Conservation (phyloP, 2,113 vertebrate genomes). For the Chionomys nivalis region DNA sequence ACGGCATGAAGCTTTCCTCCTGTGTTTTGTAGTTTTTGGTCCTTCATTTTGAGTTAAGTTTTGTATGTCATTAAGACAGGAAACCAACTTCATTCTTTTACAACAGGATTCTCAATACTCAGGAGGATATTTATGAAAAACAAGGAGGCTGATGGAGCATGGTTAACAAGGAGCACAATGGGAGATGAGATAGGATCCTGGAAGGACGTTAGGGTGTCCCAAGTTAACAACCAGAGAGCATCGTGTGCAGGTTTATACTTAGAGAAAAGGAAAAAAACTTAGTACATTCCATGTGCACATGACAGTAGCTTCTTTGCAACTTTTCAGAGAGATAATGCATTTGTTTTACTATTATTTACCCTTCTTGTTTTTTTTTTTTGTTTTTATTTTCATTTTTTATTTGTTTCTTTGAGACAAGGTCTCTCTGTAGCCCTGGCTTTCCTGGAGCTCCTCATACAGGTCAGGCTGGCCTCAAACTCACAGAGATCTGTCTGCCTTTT, state of each 20-base stretch:
- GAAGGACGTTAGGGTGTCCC: neutral
- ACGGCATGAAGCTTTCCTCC: neutral
- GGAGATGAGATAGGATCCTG: neutral
- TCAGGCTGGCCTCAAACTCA: neutral
- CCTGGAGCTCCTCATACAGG: neutral
- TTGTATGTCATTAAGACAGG: neutral
- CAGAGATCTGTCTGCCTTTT: neutral
- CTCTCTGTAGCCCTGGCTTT: neutral
- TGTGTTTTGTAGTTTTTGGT: neutral
- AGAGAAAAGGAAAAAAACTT: neutral
- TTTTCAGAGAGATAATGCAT: constrained; percentile 27
- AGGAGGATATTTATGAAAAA: neutral
- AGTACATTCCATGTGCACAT: constrained; percentile 47
- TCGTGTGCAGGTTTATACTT: neutral
- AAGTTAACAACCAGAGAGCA: neutral
- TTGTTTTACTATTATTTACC: constrained; percentile 54
- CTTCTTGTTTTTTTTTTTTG: constrained; percentile 43
- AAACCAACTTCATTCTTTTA: neutral
- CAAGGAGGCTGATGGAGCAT: neutral
- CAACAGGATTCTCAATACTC: neutral
- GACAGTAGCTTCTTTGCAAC: constrained; percentile 31
- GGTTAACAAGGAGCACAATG: neutral
- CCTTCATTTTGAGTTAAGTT: neutral
- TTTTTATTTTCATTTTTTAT: neutral
- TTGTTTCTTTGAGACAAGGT: neutral